Conservation (phyloP, 2,797 vertebrate species). For the Pogonophryne albipinna region DNA sequence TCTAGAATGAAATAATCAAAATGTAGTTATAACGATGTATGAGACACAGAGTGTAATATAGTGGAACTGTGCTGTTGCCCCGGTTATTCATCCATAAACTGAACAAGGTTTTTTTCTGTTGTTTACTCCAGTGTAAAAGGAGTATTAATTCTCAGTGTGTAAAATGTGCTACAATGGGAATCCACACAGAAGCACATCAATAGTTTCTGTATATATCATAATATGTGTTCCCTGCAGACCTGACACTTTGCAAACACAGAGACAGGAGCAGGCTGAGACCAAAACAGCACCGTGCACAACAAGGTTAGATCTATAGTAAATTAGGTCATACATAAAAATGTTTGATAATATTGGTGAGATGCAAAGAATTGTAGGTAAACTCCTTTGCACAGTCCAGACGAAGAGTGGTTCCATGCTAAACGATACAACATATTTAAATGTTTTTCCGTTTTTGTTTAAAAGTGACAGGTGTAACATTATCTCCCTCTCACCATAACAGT, state of each 20-base stretch:
- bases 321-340: not conserved
- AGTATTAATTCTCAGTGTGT: slow-evolving; percentile 10
- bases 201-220: not conserved
- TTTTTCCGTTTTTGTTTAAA: slow-evolving; percentile 16
- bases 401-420: not conserved
- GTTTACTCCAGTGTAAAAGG: slow-evolving; percentile 11
- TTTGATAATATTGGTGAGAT: not conserved
- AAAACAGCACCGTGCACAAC: slow-evolving; percentile 1
- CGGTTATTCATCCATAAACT: not conserved
- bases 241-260: not conserved
- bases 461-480: slow-evolving; percentile 3
- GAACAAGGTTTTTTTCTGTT: not conserved
- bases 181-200: slow-evolving; percentile 2
- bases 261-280: not conserved
- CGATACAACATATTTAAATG: not conserved
- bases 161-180: slow-evolving; percentile 8
- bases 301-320: slow-evolving; percentile 7
- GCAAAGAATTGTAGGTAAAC: not conserved
- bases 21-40: not conserved
- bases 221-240: not conserved
- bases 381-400: not conserved
- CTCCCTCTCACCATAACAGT: slow-evolving; percentile 22
- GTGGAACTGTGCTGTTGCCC: not conserved
- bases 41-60: not conserved
- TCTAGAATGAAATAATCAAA: not conserved